These are phyloP conservation scores for Scaptomyza montana DNA, from an alignment of 1,140 invertebrate genomes.

Conservation along the genomic window DNA sequence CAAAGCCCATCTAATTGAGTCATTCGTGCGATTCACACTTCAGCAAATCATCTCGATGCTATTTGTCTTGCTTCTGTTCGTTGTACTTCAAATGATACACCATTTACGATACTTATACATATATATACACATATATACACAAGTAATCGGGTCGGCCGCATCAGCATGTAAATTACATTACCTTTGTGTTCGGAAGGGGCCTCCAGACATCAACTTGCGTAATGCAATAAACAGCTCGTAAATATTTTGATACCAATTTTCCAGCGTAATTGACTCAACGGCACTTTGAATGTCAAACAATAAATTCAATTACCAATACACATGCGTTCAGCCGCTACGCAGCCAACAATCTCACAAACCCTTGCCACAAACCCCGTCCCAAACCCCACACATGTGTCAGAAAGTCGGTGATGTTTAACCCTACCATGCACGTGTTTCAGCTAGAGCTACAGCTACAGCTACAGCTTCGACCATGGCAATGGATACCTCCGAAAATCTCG, in stretches of 20 bases:
- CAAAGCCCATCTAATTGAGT: constrained; percentile 46
- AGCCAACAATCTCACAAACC: background rate
- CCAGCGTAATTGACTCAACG: constrained; percentile 78
- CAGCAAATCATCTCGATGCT: constrained; percentile 37
- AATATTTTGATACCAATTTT: constrained; percentile 83
- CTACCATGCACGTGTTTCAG: constrained; percentile 59
- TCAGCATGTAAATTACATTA: constrained; percentile 78
- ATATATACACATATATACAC: constrained; percentile 8
- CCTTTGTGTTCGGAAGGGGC: constrained; percentile 35
- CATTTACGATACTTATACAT: constrained; percentile 34
- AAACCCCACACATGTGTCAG: constrained; percentile 44
- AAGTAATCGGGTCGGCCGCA: constrained; percentile 46
- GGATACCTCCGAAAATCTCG: constrained; percentile 50
- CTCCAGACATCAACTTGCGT: constrained; percentile 60
- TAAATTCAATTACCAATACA: constrained; percentile 81
- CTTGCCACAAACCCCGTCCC: background rate
- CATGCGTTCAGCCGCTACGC: constrained; percentile 37
- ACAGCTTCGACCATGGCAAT: constrained; percentile 23
- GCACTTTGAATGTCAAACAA: constrained; percentile 81
- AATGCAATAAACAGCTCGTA: constrained; percentile 82
- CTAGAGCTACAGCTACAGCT: constrained; percentile 24
- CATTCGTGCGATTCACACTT: constrained; percentile 57
- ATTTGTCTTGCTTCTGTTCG: constrained; percentile 41
- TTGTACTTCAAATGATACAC: constrained; percentile 35
- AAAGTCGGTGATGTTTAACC: constrained; percentile 55